Base-by-base conservation (phyloP, 2,888 invertebrate genomes). In the Ctena decussata region DNA sequence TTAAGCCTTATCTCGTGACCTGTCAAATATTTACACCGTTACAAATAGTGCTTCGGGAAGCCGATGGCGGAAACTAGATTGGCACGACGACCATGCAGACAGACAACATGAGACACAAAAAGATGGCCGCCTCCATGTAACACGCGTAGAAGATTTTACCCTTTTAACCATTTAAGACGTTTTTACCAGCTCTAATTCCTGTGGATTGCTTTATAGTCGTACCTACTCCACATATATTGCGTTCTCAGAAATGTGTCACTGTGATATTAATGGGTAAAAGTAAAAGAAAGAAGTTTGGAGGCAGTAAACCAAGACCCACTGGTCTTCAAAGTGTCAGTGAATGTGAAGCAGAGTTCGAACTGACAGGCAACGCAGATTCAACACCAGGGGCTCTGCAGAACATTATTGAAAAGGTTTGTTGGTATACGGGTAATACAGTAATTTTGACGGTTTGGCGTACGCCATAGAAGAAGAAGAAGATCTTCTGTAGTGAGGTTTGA, bases 261-360 rank as follows among this genome's bases (percentile, higher is more conserved):
- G 57, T 27, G 57, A 41, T 41, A 53, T 65, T 35, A 11, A 94
- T 94, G 94, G 94, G 94, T 8, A 94, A 94, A 87, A 84, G 77
- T 27, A 93, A 91, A 80, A 88, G 91, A 60, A 94, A 93, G 88
- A 91, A 90, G 78, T 92, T 92, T 85, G 90, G 85, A 53, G 87
- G 86, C 21, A 79, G 80, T 8, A 92, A 90, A 78, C 89, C 87
- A 11, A 85, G 85, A 18, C 93, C 93, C 3, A 93, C 93, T 0
- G 93, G 93, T 8, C 80, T 93, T 11, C 91, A 89, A 6, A 92
- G 91, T 79, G 92, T 92, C 0, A 87, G 87, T 37, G 90, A 93
- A 18, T 82, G 81, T 73, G 91, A 92, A 70, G 76, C 81, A 15
- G 91, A 90, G 70, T 49, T 90, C 21, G 89, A 89, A 70, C 37